Evolutionary conservation across 2,888 invertebrate genomes (phyloP).

Genomic region (Tiliacea citrago): DNA sequence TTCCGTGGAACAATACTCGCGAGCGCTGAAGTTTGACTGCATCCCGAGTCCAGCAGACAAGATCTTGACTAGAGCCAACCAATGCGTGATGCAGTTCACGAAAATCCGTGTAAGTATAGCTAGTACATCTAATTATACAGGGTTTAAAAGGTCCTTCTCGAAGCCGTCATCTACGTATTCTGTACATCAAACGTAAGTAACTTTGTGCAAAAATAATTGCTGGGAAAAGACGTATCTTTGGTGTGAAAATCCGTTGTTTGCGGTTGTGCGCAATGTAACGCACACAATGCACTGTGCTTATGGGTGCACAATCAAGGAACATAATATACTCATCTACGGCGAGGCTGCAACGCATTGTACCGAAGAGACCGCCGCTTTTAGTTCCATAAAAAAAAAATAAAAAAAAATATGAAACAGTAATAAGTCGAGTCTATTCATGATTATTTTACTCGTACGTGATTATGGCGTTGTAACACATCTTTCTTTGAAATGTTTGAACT

Average conservation of each 20-base stretch:
- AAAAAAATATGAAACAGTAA: no score
- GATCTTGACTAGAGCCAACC: conserved; percentile 74
- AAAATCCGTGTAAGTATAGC: conserved; percentile 72
- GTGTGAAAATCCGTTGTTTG: background rate
- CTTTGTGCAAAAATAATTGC: background rate
- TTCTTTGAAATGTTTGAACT: no score
- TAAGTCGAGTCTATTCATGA: no score
- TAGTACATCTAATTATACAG: background rate
- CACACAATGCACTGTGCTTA: background rate
- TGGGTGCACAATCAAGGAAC: background rate
- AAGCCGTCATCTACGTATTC: background rate
- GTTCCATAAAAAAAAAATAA: no score
- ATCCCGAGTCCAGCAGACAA: conserved; percentile 67
- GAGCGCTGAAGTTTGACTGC: conserved; percentile 73
- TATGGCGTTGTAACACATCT: no score
- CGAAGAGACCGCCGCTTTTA: no score
- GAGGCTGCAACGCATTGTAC: no score
- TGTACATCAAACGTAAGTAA: background rate
- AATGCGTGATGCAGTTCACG: conserved; percentile 74
- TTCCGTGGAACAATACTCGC: conserved; percentile 76
- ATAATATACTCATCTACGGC: no score
- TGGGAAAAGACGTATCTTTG: background rate
- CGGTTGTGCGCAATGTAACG: background rate
- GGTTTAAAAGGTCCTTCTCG: background rate
- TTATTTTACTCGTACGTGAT: no score